Conservation (phyloP, 2,113 vertebrate species). For the Sylvia atricapilla region DNA sequence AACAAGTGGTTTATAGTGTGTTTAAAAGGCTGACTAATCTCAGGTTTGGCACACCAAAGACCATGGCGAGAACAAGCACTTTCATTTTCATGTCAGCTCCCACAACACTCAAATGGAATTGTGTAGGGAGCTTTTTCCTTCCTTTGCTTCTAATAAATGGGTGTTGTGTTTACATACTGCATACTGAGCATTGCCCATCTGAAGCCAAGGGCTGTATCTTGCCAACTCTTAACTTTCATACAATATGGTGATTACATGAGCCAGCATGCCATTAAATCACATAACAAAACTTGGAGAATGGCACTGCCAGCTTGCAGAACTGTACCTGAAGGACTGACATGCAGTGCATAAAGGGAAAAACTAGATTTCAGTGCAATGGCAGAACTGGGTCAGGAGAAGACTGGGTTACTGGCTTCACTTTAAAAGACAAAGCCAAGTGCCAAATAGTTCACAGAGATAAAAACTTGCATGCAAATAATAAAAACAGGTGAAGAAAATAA, state of each 20-base stretch:
- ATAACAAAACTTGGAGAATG: slow-evolving; percentile 11
- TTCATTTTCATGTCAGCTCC: slow-evolving; percentile 49
- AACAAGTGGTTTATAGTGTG: rapidly evolving
- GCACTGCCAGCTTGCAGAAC: slow-evolving; percentile 23
- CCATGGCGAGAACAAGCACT: slow-evolving; percentile 5
- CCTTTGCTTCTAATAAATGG: slow-evolving; percentile 56
- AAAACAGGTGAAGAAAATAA: background rate
- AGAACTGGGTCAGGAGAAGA: background rate
- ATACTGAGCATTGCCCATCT: slow-evolving; percentile 37
- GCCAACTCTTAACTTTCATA: slow-evolving; percentile 38
- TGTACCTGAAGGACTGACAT: background rate
- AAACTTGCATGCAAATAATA: background rate
- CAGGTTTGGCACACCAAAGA: slow-evolving; percentile 12
- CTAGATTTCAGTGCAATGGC: background rate
- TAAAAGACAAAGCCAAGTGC: background rate
- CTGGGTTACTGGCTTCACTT: background rate
- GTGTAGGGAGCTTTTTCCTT: slow-evolving; percentile 25
- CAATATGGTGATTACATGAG: slow-evolving; percentile 32
- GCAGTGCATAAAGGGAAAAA: background rate
- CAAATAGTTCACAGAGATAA: background rate
- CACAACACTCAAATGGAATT: slow-evolving; percentile 39
- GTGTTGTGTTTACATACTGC: slow-evolving; percentile 53
- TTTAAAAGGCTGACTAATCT: slow-evolving; percentile 21
- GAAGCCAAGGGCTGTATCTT: slow-evolving; percentile 40
- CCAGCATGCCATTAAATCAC: slow-evolving; percentile 46